phyloP scores from a whole-genome alignment of 2,113 vertebrate genomes.

The Emberiza fucata region DNA sequence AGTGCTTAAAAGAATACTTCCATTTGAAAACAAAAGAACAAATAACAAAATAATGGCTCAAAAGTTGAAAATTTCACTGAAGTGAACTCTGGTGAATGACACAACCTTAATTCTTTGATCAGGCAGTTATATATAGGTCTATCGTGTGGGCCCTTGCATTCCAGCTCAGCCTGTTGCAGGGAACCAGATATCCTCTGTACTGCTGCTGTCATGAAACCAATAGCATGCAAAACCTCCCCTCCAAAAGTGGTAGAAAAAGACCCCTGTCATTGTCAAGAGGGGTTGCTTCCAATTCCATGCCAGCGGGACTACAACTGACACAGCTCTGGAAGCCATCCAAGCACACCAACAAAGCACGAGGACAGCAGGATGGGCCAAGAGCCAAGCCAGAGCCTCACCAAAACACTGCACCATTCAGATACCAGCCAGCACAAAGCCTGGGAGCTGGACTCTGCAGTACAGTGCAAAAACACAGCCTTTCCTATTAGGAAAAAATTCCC shows the following conservation, averaged over 20 bases:
- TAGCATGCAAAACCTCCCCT: background rate
- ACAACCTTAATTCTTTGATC: background rate
- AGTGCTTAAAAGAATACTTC: background rate
- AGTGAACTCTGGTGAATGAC: background rate
- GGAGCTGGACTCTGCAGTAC: background rate
- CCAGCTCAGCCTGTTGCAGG: background rate
- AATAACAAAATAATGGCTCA: background rate
- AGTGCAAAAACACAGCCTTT: background rate
- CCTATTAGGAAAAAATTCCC: background rate
- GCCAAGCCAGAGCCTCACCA: background rate
- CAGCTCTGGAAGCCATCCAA: slow-evolving; percentile 6
- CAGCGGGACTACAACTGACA: background rate
- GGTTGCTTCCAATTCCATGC: background rate
- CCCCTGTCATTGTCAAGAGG: background rate
- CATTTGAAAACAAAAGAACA: background rate
- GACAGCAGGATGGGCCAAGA: background rate
- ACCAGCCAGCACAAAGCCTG: background rate
- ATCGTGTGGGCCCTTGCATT: background rate
- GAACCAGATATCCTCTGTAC: background rate
- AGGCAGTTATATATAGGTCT: background rate
- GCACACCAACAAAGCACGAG: background rate
- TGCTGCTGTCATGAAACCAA: background rate
- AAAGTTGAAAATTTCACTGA: background rate
- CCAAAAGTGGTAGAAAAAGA: background rate
- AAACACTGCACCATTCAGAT: slow-evolving; percentile 9